Evolutionary conservation across 1,140 invertebrate species (phyloP).

Genomic region (Eubasilissa regina): DNA sequence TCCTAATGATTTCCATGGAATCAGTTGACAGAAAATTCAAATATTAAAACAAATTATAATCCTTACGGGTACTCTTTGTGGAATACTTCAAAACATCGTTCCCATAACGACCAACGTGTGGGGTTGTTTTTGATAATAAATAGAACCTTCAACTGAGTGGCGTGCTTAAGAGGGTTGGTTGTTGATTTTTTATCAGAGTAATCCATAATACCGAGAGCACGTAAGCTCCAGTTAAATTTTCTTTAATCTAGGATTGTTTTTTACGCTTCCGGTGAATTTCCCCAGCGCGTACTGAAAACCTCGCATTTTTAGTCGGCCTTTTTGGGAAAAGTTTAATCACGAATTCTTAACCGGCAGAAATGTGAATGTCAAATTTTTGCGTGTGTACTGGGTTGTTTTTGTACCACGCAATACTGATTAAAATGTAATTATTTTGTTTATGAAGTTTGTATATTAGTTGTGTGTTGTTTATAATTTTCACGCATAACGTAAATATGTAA

Average conservation of each 20-base stretch:
- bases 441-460: neutral
- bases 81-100: conserved; percentile 3
- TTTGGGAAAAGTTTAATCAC: conserved; percentile 17
- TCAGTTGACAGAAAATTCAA: no score
- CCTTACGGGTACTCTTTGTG: neutral
- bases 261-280: conserved; percentile 54
- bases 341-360: conserved; percentile 10
- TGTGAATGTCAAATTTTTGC: conserved; percentile 31
- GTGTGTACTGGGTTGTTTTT: conserved; percentile 13
- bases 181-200: conserved; percentile 55
- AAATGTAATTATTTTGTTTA: conserved; percentile 40
- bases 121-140: conserved; percentile 26
- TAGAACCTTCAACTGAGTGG: conserved; percentile 50
- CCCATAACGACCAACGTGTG: neutral
- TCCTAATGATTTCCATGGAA: no score
- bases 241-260: conserved; percentile 56
- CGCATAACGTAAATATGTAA: neutral
- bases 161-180: conserved; percentile 46
- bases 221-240: conserved; percentile 49
- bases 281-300: conserved; percentile 18
- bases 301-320: conserved; percentile 15
- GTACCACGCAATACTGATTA: conserved; percentile 36
- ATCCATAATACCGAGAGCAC: conserved; percentile 56
- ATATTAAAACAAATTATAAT: no score
- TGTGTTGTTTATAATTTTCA: conserved; percentile 2